Conservation (phyloP, 2,797 vertebrate genomes). For the Acanthopagrus latus region DNA sequence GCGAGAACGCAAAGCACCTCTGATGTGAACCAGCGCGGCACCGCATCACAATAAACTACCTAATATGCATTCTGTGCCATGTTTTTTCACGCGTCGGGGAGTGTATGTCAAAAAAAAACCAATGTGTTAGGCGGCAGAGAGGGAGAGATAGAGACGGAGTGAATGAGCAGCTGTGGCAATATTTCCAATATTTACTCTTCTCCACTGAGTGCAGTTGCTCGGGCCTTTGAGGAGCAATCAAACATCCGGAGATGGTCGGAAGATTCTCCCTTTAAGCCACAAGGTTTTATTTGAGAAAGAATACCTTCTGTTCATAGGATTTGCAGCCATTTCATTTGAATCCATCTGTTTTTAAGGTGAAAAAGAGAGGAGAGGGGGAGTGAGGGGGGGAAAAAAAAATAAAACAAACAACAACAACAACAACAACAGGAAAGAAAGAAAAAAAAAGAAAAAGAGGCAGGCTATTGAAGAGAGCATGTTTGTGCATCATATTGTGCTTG, state of each 20-base stretch:
- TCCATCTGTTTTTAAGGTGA: conserved; percentile 99
- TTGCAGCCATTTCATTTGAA: conserved; percentile 98
- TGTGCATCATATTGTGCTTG: conserved; percentile 99
- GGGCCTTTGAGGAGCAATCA: conserved; percentile 85
- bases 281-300: conserved; percentile 93
- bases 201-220: conserved; percentile 78
- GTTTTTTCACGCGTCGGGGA: conserved; percentile 36
- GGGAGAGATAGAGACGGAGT: conserved; percentile 62
- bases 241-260: conserved; percentile 93
- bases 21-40: not conserved
- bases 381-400: conserved; percentile 19
- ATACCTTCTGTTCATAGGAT: conserved; percentile 98
- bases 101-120: conserved; percentile 38
- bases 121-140: conserved; percentile 52
- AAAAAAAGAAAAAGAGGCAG: conserved; percentile 64
- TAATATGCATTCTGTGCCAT: conserved; percentile 39
- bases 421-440: conserved; percentile 21
- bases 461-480: conserved; percentile 97
- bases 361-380: conserved; percentile 81
- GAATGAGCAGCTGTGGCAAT: conserved; percentile 82
- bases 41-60: conserved; percentile 24
- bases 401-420: conserved; percentile 92
- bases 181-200: conserved; percentile 84
- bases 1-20: not conserved
- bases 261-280: conserved; percentile 96